A percentile compares a stretch with the other conserved stretches of the same genome.
Evolutionary conservation across 2,888 invertebrate genomes (phyloP).

Genomic region (Encarsia formosa): DNA sequence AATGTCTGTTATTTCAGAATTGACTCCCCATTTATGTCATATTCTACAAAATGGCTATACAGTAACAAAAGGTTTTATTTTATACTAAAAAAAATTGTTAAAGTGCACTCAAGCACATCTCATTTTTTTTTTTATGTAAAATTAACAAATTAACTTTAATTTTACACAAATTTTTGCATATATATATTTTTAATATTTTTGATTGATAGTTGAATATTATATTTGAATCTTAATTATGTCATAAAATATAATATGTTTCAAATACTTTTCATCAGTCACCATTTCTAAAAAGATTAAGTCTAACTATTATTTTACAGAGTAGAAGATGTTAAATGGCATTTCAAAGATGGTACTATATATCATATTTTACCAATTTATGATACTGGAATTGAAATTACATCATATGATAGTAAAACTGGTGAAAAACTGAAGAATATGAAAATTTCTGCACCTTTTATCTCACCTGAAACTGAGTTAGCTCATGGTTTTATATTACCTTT

Average conservation of each 20-base stretch:
- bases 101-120: constrained; percentile 24
- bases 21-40: constrained; percentile 46
- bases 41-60: constrained; percentile 48
- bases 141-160: too few species aligned
- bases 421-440: constrained; percentile 44
- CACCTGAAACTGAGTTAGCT: constrained; percentile 44
- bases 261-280: too few species aligned
- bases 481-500: too few species aligned
- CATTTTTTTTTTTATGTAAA: constrained; percentile 3
- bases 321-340: constrained; percentile 47
- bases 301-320: constrained; percentile 39
- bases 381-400: constrained; percentile 45
- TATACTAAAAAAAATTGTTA: constrained; percentile 13
- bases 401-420: constrained; percentile 47
- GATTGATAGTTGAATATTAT: too few species aligned
- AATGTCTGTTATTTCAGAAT: constrained; percentile 41
- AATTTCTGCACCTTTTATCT: constrained; percentile 44
- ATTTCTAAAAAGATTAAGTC: too few species aligned
- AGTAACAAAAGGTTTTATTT: constrained; percentile 44
- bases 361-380: constrained; percentile 47
- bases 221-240: too few species aligned
- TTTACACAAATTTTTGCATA: too few species aligned
- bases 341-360: constrained; percentile 46
- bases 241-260: too few species aligned
- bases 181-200: too few species aligned